Percentiles rank a stretch among this genome's conserved stretches.
phyloP scores from a whole-genome alignment of 2,797 vertebrate species.

The Scolopax bukidnonensis region DNA sequence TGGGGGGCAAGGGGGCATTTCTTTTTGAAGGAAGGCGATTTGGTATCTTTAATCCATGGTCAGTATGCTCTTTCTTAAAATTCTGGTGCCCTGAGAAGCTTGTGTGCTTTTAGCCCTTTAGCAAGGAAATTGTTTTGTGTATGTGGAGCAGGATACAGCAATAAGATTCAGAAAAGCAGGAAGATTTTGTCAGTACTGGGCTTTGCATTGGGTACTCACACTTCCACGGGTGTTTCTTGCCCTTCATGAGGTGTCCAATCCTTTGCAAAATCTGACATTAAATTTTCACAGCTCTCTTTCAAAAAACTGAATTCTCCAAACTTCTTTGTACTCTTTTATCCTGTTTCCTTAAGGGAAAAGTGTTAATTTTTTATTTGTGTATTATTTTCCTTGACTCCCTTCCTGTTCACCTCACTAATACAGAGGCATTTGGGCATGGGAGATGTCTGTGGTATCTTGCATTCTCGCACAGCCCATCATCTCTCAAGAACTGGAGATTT shows the following conservation, averaged over 20 bases:
- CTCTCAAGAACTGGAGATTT: slow-evolving; percentile 75
- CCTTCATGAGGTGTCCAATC: neutral
- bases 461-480: slow-evolving; percentile 62
- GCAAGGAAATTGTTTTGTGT: neutral
- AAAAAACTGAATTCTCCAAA: slow-evolving; percentile 36
- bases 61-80: neutral
- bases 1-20: fast-evolving
- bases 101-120: neutral
- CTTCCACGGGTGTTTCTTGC: neutral
- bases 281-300: slow-evolving; percentile 37
- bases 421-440: slow-evolving; percentile 70
- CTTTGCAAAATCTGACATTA: neutral
- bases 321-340: slow-evolving; percentile 30
- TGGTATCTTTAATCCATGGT: neutral
- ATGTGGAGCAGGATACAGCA: neutral
- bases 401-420: slow-evolving; percentile 75
- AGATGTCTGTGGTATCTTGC: slow-evolving; percentile 66
- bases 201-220: neutral
- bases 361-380: slow-evolving; percentile 71
- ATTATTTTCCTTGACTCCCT: slow-evolving; percentile 65
- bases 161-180: neutral
- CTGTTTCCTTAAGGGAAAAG: slow-evolving; percentile 34
- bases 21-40: neutral
- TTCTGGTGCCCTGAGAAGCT: neutral
- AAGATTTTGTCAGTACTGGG: neutral